Conservation (phyloP, 2,113 vertebrate species). For the Tragelaphus imberbis region DNA sequence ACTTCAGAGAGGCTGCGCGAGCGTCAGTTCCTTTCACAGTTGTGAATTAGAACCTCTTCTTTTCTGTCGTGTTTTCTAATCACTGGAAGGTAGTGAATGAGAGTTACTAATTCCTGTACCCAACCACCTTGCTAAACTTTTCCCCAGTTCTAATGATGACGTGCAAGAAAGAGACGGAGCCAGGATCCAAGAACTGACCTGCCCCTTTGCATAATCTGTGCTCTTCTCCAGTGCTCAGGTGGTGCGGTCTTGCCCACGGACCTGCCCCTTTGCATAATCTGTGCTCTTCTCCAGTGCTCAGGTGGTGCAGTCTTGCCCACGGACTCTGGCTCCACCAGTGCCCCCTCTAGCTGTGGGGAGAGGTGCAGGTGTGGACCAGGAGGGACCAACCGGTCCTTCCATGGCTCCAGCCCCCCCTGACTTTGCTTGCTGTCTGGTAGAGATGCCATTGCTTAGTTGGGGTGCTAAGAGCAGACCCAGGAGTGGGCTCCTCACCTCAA, state of each 20-base stretch:
- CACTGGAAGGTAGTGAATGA: not conserved
- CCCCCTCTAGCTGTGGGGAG: not conserved
- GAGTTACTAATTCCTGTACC: not conserved
- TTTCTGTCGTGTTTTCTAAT: not conserved
- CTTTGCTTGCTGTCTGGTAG: conserved; percentile 40
- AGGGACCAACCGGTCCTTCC: not conserved
- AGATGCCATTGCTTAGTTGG: not conserved
- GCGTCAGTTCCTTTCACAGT: not conserved
- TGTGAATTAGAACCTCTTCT: not conserved
- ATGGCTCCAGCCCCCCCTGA: not conserved
- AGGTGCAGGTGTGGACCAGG: too few relatives aligned
- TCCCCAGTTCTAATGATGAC: not conserved
- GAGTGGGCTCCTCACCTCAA: not conserved
- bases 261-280: too few relatives aligned
- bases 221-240: not conserved
- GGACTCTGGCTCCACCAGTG: not conserved
- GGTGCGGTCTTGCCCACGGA: accelerated
- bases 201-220: not conserved
- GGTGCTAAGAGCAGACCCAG: not conserved
- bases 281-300: too few relatives aligned
- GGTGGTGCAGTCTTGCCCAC: accelerated
- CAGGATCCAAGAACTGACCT: not conserved
- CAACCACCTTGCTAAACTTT: not conserved
- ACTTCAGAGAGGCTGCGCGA: not conserved
- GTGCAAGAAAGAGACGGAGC: not conserved